A percentile compares a stretch with the other conserved stretches of the same genome.
phyloP scores from a whole-genome alignment of 2,113 vertebrate genomes.

The Regulus satrapa region DNA sequence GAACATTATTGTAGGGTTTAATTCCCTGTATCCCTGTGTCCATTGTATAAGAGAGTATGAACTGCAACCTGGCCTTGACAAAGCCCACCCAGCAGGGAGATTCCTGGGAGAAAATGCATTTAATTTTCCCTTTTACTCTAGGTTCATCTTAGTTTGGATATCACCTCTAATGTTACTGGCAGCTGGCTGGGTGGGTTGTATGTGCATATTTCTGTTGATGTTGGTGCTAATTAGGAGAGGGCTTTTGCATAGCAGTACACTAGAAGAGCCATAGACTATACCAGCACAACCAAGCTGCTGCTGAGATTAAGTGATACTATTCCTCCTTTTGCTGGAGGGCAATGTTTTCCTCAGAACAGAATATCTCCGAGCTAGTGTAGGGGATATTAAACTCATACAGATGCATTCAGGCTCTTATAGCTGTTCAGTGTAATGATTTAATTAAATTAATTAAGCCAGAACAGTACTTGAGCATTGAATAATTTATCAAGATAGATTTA shows the following conservation, averaged over 20 bases:
- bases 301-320: not conserved
- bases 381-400: conserved; percentile 8
- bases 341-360: conserved; percentile 16
- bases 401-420: conserved; percentile 29
- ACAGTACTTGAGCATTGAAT: conserved; percentile 37
- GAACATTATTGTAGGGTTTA: not conserved
- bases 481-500: conserved; percentile 47
- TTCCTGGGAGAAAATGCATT: not conserved
- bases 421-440: conserved; percentile 41
- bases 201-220: not conserved
- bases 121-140: not conserved
- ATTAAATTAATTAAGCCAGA: conserved; percentile 57
- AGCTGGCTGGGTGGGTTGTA: not conserved
- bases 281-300: not conserved
- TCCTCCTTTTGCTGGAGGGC: not conserved
- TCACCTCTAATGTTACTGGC: not conserved
- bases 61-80: not conserved
- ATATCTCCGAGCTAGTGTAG: not conserved
- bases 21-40: not conserved
- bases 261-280: not conserved
- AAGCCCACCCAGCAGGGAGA: not conserved
- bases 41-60: not conserved
- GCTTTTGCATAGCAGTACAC: not conserved
- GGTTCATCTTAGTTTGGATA: not conserved
- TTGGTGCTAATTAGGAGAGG: not conserved